These are phyloP conservation scores for Pyrocoelia pectoralis DNA, from an alignment of 2,888 invertebrate genomes.

Conservation along the genomic window DNA sequence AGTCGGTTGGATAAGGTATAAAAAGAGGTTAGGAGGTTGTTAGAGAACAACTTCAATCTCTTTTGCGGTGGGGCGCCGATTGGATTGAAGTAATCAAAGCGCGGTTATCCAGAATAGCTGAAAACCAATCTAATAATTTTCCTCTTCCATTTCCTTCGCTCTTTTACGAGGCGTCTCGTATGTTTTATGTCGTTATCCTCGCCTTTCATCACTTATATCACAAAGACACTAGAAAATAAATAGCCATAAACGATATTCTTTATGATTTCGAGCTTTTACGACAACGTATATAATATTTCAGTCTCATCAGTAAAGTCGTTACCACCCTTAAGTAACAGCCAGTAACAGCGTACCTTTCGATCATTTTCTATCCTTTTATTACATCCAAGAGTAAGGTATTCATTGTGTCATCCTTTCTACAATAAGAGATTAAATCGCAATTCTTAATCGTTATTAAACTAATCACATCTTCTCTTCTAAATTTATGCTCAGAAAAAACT, in stretches of 20 bases:
- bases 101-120: conserved; percentile 49
- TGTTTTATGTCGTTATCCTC: conserved; percentile 43
- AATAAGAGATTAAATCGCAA: not conserved
- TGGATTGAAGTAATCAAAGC: conserved; percentile 51
- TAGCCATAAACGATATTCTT: conserved; percentile 34
- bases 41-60: conserved; percentile 33
- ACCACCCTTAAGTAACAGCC: conserved; percentile 1
- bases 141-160: conserved; percentile 46
- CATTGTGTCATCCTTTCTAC: not conserved
- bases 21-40: conserved; percentile 32
- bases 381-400: not conserved
- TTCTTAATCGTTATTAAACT: not conserved
- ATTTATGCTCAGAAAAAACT: not conserved
- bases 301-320: conserved; percentile 12
- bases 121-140: conserved; percentile 52
- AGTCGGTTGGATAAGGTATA: conserved; percentile 25
- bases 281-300: conserved; percentile 31
- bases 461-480: not conserved
- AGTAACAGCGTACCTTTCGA: not conserved
- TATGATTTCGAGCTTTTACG: conserved; percentile 36
- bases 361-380: not conserved
- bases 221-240: conserved; percentile 38
- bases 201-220: conserved; percentile 39
- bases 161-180: conserved; percentile 48
- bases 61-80: conserved; percentile 39